These are phyloP conservation scores for Adela reaumurella DNA, from an alignment of 2,888 invertebrate species.

Conservation along the genomic window DNA sequence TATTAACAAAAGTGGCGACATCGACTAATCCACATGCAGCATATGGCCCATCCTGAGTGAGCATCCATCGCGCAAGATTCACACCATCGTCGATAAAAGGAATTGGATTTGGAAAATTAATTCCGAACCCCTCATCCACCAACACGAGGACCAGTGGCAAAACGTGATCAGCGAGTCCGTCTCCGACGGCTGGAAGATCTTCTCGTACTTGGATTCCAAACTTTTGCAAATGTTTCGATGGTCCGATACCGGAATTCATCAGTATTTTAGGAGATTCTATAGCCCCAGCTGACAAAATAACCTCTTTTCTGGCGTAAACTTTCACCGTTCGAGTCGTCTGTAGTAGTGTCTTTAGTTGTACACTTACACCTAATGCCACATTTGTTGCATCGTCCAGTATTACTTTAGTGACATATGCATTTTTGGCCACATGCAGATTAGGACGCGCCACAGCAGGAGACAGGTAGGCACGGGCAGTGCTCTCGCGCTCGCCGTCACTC, in stretches of 20 bases:
- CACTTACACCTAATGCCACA: conserved; percentile 5
- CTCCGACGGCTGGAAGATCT: conserved; percentile 25
- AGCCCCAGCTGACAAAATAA: conserved; percentile 30
- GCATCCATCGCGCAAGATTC: conserved; percentile 16
- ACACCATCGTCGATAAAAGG: conserved; percentile 6
- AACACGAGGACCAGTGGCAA: conserved; percentile 18
- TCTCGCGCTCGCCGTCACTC: conserved; percentile 24
- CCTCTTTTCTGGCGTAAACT: conserved; percentile 24
- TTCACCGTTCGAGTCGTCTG: neutral
- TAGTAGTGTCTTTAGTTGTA: no score
- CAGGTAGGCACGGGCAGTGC: conserved; percentile 27
- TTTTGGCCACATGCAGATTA: conserved; percentile 20
- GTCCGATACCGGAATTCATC: conserved; percentile 33
- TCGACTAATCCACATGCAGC: conserved; percentile 28
- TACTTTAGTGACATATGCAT: conserved; percentile 23
- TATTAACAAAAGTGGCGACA: conserved; percentile 23
- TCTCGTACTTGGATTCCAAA: conserved; percentile 20
- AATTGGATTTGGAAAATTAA: conserved; percentile 7
- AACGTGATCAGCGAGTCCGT: conserved; percentile 26
- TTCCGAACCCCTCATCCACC: conserved; percentile 14
- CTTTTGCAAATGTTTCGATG: conserved; percentile 19
- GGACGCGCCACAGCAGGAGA: conserved; percentile 17
- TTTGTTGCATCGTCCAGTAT: conserved; percentile 25
- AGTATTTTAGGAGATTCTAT: conserved; percentile 30
- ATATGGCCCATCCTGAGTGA: conserved; percentile 18